phyloP scores from a whole-genome alignment of 37 sponge, comb jelly and placozoan species.

The Tethya wilhelma region DNA sequence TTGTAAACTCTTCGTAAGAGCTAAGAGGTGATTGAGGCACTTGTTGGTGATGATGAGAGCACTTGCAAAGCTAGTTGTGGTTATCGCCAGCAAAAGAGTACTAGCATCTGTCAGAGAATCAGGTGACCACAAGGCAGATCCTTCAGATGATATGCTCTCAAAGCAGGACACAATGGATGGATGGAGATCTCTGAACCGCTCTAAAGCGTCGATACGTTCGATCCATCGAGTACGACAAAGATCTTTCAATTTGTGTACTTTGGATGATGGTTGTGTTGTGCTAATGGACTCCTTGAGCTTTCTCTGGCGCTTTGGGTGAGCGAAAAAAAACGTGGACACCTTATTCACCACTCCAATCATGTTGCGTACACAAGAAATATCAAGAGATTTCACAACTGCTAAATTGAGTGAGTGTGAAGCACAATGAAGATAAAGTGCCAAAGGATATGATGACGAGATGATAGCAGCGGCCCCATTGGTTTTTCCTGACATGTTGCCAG shows the following conservation, averaged over 20 bases:
- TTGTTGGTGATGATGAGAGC: constrained; percentile 59
- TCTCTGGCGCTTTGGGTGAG: constrained; percentile 68
- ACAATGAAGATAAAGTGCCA: constrained; percentile 58
- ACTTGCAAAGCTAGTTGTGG: constrained; percentile 50
- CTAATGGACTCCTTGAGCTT: constrained; percentile 45
- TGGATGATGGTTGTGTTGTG: constrained; percentile 25
- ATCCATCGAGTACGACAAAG: constrained; percentile 68
- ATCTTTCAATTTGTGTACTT: constrained; percentile 50
- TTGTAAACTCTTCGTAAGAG: constrained; percentile 56
- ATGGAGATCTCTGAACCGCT: constrained; percentile 43
- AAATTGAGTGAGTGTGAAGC: constrained; percentile 57
- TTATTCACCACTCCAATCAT: constrained; percentile 61
- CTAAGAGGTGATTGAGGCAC: constrained; percentile 48
- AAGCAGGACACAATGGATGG: constrained; percentile 67
- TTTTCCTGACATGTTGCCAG: constrained; percentile 63
- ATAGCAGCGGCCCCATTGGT: constrained; percentile 47
- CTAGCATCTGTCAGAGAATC: constrained; percentile 64
- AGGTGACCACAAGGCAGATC: constrained; percentile 41
- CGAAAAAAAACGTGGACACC: constrained; percentile 47
- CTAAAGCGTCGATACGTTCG: constrained; percentile 54
- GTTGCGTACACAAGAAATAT: constrained; percentile 33
- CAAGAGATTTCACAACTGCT: constrained; percentile 48
- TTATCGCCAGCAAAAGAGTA: constrained; percentile 53
- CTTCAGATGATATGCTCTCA: constrained; percentile 56
- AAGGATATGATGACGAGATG: constrained; percentile 37